These are phyloP conservation scores for Suricata suricatta DNA, from an alignment of 2,113 vertebrate genomes.

Conservation along the genomic window DNA sequence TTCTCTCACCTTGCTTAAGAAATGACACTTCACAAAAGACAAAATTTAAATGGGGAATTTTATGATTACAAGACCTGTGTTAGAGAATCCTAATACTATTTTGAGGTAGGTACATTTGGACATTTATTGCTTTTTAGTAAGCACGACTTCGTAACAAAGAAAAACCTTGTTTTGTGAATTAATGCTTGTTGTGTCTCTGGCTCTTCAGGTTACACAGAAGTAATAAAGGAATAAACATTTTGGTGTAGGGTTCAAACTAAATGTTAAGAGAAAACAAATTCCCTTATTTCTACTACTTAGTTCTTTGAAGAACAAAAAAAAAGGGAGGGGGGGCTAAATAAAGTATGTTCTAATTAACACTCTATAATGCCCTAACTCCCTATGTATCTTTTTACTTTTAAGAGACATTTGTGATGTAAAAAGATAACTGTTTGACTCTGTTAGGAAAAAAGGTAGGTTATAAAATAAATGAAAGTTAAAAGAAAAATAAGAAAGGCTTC, in stretches of 20 bases:
- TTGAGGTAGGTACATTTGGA: not conserved
- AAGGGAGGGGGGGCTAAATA: no score
- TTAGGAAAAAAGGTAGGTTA: slow-evolving; percentile 15
- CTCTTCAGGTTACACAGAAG: slow-evolving; percentile 27
- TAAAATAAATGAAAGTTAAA: slow-evolving; percentile 47
- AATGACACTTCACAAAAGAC: not conserved
- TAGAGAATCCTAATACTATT: not conserved
- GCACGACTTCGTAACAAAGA: not conserved
- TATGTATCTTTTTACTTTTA: slow-evolving; percentile 33
- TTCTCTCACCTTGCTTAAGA: not conserved
- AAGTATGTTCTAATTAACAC: slow-evolving; percentile 32
- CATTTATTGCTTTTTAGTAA: slow-evolving; percentile 5
- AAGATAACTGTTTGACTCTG: not conserved
- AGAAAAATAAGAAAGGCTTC: not conserved
- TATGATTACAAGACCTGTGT: not conserved
- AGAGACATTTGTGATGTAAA: slow-evolving; percentile 32
- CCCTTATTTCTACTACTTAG: not conserved
- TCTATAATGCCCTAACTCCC: not conserved
- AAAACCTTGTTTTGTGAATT: not conserved
- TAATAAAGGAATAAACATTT: slow-evolving; percentile 1
- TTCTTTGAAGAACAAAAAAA: no score
- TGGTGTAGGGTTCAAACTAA: slow-evolving; percentile 20
- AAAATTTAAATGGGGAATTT: slow-evolving; percentile 15
- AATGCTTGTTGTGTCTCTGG: not conserved
- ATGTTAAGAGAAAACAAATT: slow-evolving; percentile 45